Base-by-base conservation (phyloP, 2,888 invertebrate genomes). In the Zelleria hepariella region DNA sequence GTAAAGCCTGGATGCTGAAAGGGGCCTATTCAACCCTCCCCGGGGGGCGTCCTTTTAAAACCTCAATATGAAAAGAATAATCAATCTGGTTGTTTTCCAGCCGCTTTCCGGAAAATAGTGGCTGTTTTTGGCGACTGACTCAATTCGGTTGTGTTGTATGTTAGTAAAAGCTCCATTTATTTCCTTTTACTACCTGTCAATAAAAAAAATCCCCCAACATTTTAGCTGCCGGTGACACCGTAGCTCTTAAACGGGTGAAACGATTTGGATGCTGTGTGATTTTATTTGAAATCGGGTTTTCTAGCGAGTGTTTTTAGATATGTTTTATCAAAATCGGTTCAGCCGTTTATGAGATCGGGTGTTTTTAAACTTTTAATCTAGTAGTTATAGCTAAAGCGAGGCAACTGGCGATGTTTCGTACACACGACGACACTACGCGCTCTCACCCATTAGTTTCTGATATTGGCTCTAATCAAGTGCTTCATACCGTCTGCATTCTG, bases 41-140 rank as follows among this genome's bases (percentile, higher is more conserved):
- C 18, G 25, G 18, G 15, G 26, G 54, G 26, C 15, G 6, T 15
- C 26, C 54, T n/a, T 15, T n/a, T 25, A 54, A 54, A 26, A 54
- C 54, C 26, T 54, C 54, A 54, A 54, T 54, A 26, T 26, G 26
- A 25, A 54, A 54, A 26, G 54, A 54, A 54, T 54, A 54, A 54
- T 54, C 54, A 54, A 54, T 54, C 24, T 26, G 54, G 25, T 27
- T 54, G 54, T 54, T 54, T 54, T 54, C n/a, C 20, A 20, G 20
- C 10, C 1, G 23, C 51, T 10, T 21, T 10, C 15, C 15, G 6
- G 42, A 6, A 10, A 4, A 42, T 42, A 42, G n/a, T n/a, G 2
- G 42, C 2, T 2, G n/a, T n/a, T 42, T 42, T 42, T 42, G 42
- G 42, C 42, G n/a, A 2, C 42, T 42, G 42, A 42, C 10, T 10